Base-by-base conservation (phyloP, 2,797 vertebrate genomes). In the Bufotes viridis region DNA sequence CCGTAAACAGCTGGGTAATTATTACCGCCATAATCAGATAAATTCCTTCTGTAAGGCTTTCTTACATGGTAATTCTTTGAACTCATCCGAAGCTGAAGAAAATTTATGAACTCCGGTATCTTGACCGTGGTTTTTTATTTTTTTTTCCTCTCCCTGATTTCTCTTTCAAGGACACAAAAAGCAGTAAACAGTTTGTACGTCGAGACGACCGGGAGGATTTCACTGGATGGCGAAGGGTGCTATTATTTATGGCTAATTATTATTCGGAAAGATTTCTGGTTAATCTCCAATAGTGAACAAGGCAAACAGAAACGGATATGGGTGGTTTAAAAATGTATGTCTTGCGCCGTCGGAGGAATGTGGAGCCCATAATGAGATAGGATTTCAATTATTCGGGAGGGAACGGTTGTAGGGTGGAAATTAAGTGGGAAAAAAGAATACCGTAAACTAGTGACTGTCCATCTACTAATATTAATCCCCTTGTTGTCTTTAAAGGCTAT, bases 1-100 rank as follows among this genome's bases (percentile, higher is more conserved):
- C 96, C 95, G 94, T 97, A 98, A 98, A 98, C 98, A 98, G 97
- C 97, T 97, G 97, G 96, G 96, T 98, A 97, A 98, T 98, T 98
- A 98, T 99, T 98, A 97, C 96, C 93, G 95, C 96, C 96, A 96
- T 98, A 96, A 98, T 98, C 97, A 98, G 97, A 98, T 98, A 98
- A 97, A 98, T 98, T 97, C 95, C 95, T 93, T 95, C 95, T 96
- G 95, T 97, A 96, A 96, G 94, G 94, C 93, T 96, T 96, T 96
- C 95, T 96, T 96, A 96, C 95, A 94, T 93, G 94, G 95, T 94
- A 95, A 95, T 96, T 95, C 93, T 96, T 97, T 97, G 95, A 96
- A 96, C 94, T 96, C 95, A 94, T 96, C 94, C 94, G 94, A 94
- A 96, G 95, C 92, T 92, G 93, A 94, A 92, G 92, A 94, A 94